Conservation (phyloP, 2,113 vertebrate species). For the Chrysochloris asiatica region DNA sequence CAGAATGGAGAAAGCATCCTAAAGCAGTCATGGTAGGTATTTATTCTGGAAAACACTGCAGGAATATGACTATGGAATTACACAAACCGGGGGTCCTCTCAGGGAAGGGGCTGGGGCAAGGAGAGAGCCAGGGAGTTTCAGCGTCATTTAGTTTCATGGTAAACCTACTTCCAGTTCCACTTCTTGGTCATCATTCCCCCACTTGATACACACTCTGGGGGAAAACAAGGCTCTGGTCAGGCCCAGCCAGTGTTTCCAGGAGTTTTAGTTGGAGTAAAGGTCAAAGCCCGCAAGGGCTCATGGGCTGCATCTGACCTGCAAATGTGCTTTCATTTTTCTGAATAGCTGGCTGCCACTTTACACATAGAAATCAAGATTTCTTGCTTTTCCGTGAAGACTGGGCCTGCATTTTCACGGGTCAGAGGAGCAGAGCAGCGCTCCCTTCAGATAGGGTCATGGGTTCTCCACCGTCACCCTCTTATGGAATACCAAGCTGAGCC, state of each 20-base stretch:
- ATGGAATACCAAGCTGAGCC: neutral
- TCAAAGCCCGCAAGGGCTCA: neutral
- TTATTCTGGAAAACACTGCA: no score
- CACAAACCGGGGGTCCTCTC: no score
- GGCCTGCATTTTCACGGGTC: neutral
- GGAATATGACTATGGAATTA: no score
- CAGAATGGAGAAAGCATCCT: no score
- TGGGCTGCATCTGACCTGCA: neutral
- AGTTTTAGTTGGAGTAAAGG: neutral
- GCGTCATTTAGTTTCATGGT: no score
- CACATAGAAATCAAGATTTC: neutral
- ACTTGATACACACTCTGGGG: no score
- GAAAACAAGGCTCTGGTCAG: neutral
- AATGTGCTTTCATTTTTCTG: neutral
- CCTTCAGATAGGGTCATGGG: neutral
- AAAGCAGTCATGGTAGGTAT: no score
- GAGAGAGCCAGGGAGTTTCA: no score
- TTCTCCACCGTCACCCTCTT: neutral
- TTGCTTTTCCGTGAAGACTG: neutral
- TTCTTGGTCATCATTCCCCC: no score
- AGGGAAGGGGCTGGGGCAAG: no score
- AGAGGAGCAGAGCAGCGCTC: neutral
- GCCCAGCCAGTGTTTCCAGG: neutral
- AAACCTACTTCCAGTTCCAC: no score
- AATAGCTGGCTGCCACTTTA: neutral